Percentiles rank a stretch among this genome's conserved stretches.
Evolutionary conservation across 2,888 invertebrate species (phyloP).

Genomic region (Dendrolimus pini): DNA sequence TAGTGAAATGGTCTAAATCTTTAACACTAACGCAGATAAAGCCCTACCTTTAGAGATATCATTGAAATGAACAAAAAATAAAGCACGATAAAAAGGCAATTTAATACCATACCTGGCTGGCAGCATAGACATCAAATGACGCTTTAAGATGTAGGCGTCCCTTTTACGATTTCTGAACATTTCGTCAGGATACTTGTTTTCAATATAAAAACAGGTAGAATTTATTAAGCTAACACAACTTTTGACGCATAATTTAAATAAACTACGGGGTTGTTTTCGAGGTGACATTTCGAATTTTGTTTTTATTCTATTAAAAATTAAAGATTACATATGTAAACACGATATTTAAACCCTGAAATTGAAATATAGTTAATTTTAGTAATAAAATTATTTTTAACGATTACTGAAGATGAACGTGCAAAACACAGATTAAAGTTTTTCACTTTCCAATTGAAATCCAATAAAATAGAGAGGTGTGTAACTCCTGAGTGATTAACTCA

Average conservation of each 20-base stretch:
- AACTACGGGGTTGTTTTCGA: conserved; percentile 58
- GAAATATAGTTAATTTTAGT: not conserved
- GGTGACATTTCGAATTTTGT: conserved; percentile 48
- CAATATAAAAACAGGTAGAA: conserved; percentile 60
- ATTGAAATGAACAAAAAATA: no score
- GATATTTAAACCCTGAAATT: not conserved
- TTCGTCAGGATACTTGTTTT: conserved; percentile 53
- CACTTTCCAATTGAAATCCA: no score
- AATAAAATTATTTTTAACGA: no score
- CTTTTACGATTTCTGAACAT: conserved; percentile 50
- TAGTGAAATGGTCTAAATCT: no score
- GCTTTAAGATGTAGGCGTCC: conserved; percentile 46
- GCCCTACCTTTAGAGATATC: no score
- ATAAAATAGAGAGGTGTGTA: no score
- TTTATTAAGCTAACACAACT: conserved; percentile 58
- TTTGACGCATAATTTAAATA: conserved; percentile 57
- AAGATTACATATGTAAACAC: not conserved
- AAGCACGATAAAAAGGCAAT: no score
- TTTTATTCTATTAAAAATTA: not conserved
- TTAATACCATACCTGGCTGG: conserved; percentile 49
- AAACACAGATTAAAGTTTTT: no score
- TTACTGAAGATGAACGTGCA: no score
- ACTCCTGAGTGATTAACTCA: no score
- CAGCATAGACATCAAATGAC: conserved; percentile 50
- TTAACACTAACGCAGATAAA: no score